A percentile compares a stretch with the other conserved stretches of the same genome.
phyloP scores from a whole-genome alignment of 2,888 invertebrate genomes.

The Chalcis sispes region DNA sequence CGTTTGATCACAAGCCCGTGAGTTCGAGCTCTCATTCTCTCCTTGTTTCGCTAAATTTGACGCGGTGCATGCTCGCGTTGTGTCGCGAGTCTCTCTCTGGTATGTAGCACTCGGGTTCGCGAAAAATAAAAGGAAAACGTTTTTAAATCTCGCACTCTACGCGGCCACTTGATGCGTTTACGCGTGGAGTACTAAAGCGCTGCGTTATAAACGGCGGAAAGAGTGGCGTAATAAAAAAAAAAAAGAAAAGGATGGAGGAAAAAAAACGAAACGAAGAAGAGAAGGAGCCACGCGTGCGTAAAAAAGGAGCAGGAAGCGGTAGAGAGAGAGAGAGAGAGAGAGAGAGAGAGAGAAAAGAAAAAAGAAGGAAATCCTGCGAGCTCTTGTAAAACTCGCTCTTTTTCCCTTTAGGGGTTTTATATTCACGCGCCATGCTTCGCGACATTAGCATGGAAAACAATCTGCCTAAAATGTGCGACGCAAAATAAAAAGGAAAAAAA shows the following conservation, averaged over 20 bases:
- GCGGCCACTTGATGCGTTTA: slow-evolving; percentile 15
- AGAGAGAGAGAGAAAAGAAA: slow-evolving; percentile 12
- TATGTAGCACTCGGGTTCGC: slow-evolving; percentile 3
- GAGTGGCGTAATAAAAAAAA: slow-evolving; percentile 33
- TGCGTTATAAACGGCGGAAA: too few species aligned
- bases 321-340: neutral
- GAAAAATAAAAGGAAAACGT: neutral
- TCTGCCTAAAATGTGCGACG: slow-evolving; percentile 65
- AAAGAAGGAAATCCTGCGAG: slow-evolving; percentile 40
- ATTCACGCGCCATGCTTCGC: too few species aligned
- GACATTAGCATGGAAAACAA: slow-evolving; percentile 61
- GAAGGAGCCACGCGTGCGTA: slow-evolving; percentile 16
- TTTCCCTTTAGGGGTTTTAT: too few species aligned
- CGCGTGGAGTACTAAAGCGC: neutral
- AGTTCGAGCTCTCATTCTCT: slow-evolving; percentile 9
- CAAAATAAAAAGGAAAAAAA: too few species aligned
- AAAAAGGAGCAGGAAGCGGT: slow-evolving; percentile 6
- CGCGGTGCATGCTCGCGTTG: neutral
- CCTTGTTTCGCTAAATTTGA: slow-evolving; percentile 25
- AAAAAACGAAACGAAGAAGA: neutral
- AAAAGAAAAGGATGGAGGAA: slow-evolving; percentile 14
- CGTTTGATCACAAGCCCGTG: too few species aligned
- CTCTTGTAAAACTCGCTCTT: slow-evolving; percentile 10
- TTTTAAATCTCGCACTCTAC: slow-evolving; percentile 28
- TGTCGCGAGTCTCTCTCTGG: neutral